Base-by-base conservation (phyloP, 2,113 vertebrate species). In the Lichenostomus cassidix region DNA sequence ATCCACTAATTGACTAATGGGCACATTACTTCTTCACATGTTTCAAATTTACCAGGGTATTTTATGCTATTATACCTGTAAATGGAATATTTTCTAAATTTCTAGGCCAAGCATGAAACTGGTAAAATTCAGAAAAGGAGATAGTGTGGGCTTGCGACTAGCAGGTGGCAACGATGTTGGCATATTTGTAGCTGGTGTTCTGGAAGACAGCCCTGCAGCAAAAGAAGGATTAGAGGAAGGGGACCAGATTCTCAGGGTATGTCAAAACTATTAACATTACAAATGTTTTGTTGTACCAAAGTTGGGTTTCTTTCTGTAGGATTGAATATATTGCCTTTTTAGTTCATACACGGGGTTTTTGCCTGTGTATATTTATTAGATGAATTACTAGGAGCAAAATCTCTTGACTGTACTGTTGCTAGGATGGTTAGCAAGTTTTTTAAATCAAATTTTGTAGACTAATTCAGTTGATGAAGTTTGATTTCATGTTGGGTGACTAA, bases 151-250 rank as follows among this genome's bases (percentile, higher is more conserved):
- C 41, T 98, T 99, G 96, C 98, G 99, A n/a, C 98, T 99, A 94
- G 99, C 99, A 56, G 99, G 99, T 85, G 99, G 99, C 70, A 99
- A 99, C 80, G 99, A 99, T 62, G 99, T 99, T 69, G 99, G 99
- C 93, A 99, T 99, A 97, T 99, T 99, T 93, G 99, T 99, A 68
- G 99, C 99, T 21, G 99, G 99, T 62, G 99, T 99, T 87, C 97
- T 99, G 76, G 99, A 99, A 96, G 99, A 99, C 73, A 99, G 99
- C 95, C 99, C 99, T 80, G 99, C 99, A 86, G 99, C 99, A 20
- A 99, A 99, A 98, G 99, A 99, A 98, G 99, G 99, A 78, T 98
- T 99, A 92, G 99, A 99, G 91, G 99, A 99, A 98, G 99, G 99
- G 16, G 99, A 99, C 96, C 99, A 99, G 96, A 99, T 99, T 98